Base-by-base conservation (phyloP, 2,888 invertebrate species). In the Incurvaria masculella region DNA sequence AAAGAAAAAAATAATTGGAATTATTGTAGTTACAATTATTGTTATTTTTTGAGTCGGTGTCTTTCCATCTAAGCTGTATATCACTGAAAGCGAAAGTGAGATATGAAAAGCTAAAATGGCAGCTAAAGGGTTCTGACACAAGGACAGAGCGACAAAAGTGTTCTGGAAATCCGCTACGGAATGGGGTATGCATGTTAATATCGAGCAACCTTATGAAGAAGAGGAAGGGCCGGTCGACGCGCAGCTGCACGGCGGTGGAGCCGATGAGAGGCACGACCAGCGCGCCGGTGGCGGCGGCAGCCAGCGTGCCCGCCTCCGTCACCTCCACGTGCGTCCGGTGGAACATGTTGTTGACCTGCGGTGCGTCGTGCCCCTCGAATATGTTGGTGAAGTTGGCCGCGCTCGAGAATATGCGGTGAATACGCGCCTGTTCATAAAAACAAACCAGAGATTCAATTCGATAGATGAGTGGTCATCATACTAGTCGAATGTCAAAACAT, bases 321-420 rank as follows among this genome's bases (percentile, higher is more conserved):
- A 88, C 83, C 42, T 83, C 73, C 60, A 88, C 79, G 57, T 78
- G 80, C 0, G 86, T 83, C 58, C 83, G 84, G 58, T 88, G 88
- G 42, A 81, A 61, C 11, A 88, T 67, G 48, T 72, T 80, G 55
- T 73, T 81, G 4, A 87, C 69, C 48, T 70, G 67, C 0, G 80
- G 61, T 1, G 65, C 57, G 2, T 56, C 52, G 0, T 57, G 56
- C 0, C 64, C 63, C 2, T 70, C 65, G 38, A 81, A 68, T 42
- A 87, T 82, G 17, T 79, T 80, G 1, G 81, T 72, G 1, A 88
- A 66, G 57, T 86, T 82, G 0, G 86, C 81, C 6, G 66, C 64
- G 2, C 64, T 52, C 1, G 71, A 61, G 59, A 88, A 88, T 21
- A 88, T 61, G 6, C 81, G 68, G 18, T 58, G 65, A 20, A 87